phyloP scores from a whole-genome alignment of 2,888 invertebrate species.

The Galerucella pusilla region DNA sequence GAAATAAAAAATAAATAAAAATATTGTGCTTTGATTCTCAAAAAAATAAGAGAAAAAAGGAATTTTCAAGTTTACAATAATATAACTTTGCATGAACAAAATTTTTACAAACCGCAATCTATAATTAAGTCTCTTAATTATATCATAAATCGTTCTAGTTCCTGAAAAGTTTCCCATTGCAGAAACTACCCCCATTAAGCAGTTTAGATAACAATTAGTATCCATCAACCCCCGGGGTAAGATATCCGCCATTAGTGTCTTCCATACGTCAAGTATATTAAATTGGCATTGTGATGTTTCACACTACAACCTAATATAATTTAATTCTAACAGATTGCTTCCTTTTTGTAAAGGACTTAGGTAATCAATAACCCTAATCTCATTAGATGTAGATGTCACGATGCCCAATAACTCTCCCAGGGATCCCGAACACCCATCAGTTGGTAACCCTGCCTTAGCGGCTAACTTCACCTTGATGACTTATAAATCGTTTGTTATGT shows the following conservation, averaged over 20 bases:
- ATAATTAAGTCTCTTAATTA: constrained; percentile 1
- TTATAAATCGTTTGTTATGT: constrained; percentile 53
- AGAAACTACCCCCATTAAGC: constrained; percentile 16
- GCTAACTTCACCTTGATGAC: constrained; percentile 49
- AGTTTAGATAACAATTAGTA: constrained; percentile 41
- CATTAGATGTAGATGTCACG: constrained; percentile 57
- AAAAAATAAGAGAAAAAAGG: too few relatives aligned
- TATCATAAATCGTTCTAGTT: background rate
- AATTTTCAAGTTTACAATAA: too few relatives aligned
- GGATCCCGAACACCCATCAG: constrained; percentile 42
- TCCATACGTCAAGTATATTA: constrained; percentile 42
- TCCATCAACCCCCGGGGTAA: constrained; percentile 38
- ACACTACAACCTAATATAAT: constrained; percentile 47
- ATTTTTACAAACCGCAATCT: background rate
- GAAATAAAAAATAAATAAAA: too few relatives aligned
- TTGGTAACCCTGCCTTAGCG: constrained; percentile 44
- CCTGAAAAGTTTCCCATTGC: constrained; percentile 3
- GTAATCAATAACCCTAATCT: constrained; percentile 58
- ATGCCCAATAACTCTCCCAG: constrained; percentile 52
- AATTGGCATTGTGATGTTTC: constrained; percentile 43
- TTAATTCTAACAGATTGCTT: constrained; percentile 54
- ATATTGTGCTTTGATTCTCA: too few relatives aligned
- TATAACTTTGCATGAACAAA: background rate
- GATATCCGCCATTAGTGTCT: constrained; percentile 41
- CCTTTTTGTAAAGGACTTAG: constrained; percentile 49